phyloP scores from a whole-genome alignment of 2,797 vertebrate genomes.

The Ispidina picta region DNA sequence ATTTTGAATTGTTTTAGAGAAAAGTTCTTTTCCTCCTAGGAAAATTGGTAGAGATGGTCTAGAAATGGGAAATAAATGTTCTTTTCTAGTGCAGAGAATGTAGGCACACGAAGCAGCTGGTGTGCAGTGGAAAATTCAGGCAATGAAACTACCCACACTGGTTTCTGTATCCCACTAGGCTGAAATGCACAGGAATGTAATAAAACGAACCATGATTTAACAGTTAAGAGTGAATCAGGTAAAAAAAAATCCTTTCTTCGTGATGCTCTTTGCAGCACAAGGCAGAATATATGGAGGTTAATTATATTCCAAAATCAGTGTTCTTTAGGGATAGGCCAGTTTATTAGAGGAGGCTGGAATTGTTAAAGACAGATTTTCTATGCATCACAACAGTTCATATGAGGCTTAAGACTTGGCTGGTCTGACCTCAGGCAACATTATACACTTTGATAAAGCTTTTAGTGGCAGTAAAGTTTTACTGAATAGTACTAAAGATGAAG shows the following conservation, averaged over 20 bases:
- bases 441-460: conserved; percentile 56
- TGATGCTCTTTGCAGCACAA: background rate
- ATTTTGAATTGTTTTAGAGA: background rate
- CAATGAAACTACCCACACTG: background rate
- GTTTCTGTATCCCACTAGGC: background rate
- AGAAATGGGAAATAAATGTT: conserved; percentile 3
- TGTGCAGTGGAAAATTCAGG: conserved; percentile 6
- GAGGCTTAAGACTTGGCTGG: conserved; percentile 29
- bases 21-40: background rate
- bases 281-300: background rate
- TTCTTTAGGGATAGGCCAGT: conserved; percentile 37
- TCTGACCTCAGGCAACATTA: conserved; percentile 44
- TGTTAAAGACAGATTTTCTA: conserved; percentile 47
- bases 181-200: background rate
- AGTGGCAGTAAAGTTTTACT: conserved; percentile 58
- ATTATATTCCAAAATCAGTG: conserved; percentile 26
- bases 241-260: background rate
- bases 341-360: conserved; percentile 45
- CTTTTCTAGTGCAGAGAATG: background rate
- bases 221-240: conserved; percentile 6
- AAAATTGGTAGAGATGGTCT: background rate
- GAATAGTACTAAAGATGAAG: conserved; percentile 39
- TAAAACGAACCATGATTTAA: conserved; percentile 22
- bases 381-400: conserved; percentile 36
- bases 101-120: conserved; percentile 3